Base-by-base conservation (phyloP, 2,888 invertebrate genomes). In the Cosmia pyralina region DNA sequence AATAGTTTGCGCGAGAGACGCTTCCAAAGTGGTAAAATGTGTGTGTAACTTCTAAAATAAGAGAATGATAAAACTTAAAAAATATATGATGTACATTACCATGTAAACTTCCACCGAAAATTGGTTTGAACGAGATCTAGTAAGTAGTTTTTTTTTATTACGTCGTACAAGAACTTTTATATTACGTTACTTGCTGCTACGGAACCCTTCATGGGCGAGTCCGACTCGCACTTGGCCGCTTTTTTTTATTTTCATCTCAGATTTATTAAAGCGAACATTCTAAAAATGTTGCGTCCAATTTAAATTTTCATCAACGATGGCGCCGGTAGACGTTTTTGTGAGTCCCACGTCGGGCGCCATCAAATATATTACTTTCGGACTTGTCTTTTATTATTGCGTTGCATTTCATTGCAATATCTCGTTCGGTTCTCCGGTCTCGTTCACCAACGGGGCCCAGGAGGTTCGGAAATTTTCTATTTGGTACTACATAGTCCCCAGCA, bases 401-500 rank as follows among this genome's bases (percentile, higher is more conserved):
- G 84, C 87, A 85, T 83, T 78, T 86, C 77, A 83, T 82, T 85
- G 82, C 84, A 86, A 84, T 85, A 81, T 70, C 67, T 79, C 67
- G 69, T 81, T 81, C 70, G 34, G 17, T 72, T 70, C 66, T 76
- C 72, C 53, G 66, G 62, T 71, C 71, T 62, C 71, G 69, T 76
- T 75, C 70, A 59, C 67, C 63, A 69, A 81, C 75, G 79, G 71
- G 75, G 57, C 85, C 87, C 87, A 60, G 52, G 78, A 83, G 86
- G 81, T 80, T 82, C 73, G 77, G 69, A 78, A 86, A 84, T 87
- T 86, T 86, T 87, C 84, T 86, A 85, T 85, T 82, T 87, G 72
- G 79, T 75, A 77, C 57, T 72, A 72, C 83, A 72, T 69, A 73
- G 79, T 85, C 79, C 82, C 69, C 71, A 75, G 85, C 90, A 89